Evolutionary conservation across 2,888 invertebrate genomes (phyloP), one percentile per base, ranked within the genome.

Genomic region (Sialis lutaria): DNA sequence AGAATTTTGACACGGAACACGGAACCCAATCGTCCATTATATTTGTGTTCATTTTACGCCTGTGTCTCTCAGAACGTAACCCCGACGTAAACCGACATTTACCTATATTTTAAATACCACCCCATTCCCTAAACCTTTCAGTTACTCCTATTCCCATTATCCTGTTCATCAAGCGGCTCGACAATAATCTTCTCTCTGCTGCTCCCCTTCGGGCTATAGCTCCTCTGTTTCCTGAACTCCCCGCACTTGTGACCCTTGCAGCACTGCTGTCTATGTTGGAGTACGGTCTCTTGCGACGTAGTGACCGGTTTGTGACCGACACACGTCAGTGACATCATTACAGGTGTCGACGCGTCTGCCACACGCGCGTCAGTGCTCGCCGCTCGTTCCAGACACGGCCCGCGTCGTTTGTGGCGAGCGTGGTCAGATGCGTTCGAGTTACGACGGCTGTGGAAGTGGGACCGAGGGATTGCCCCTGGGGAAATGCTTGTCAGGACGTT

Each of bases 391-490:
- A 46, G 22, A 33, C 41, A 35, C 31, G 46, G 46, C n/a, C 46
- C 32, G 48, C 56, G 56, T 48, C 59, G 55, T 12, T 59, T 50
- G 40, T 56, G 58, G 53, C 55, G 59, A 9, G 63, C 60, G 48
- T 62, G 64, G 46, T 67, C 67, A 1, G 67, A 67, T 4, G 67
- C 63, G 51, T 67, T 67, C 1, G 67, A 67, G 51, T 63, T 65
- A 10, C 67, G 55, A 35, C 67, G 55, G 39, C 54, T 55, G 43
- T 40, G 10, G 13, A 46, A 13, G 10, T 34, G 45, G 42, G 47
- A 31, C 48, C 42, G 5, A 48, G 48, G 12, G 7, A 55, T 50
- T 32, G 57, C 53, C 13, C 57, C 46, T 33, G 55, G 53, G 51
- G 41, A 42, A 48, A 31, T 49, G 50, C 32, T 40, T 50, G 42